Evolutionary conservation across 2,888 invertebrate genomes (phyloP), one percentile per base, ranked within the genome.

Genomic region (Caenorhabditis sp.): DNA sequence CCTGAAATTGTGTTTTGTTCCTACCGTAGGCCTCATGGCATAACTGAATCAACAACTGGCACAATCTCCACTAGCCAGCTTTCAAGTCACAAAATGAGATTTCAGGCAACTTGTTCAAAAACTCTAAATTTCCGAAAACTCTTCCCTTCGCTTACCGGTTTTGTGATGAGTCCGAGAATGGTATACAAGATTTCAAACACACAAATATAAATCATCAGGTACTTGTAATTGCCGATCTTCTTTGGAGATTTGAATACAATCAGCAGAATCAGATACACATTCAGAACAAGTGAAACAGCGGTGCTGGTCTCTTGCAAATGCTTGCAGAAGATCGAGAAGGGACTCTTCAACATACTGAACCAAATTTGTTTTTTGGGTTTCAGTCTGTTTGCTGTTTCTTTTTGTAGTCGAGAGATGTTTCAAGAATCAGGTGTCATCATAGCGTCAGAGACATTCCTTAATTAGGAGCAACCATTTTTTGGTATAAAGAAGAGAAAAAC

Each of bases 151-250:
- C 76, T 61, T 19, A 80, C 80, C 35, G 80, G 80, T 31, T 80
- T 69, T 26, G 68, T 80, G 6, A 80, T 10, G 26, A 68, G 24
- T 19, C 69, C 80, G 6, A 73, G 38, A 61, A 74, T 61, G 8
- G 80, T 73, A 14, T 74, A 80, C 0, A 80, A 24, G 14, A 80
- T 47, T 59, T 73, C 73, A 44, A 80, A 80, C 7, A 80, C 74
- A 68, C 80, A 80, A 61, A 80, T 74, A 28, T 73, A 74, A 31
- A 74, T 68, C 80, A 80, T 80, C 51, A 80, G n/a, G 24, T 80
- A 74, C 24, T 61, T 80, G 22, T 80, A 80, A 28, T 68, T 68
- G 2, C 80, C 80, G 8, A 80, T 51, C 41, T 68, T 74, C 14
- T 73, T 80, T 26, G 73, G 80, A 14, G 80, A 80, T 19, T 80